A percentile compares a stretch with the other conserved stretches of the same genome.
Evolutionary conservation across 2,797 vertebrate genomes (phyloP).

Genomic region (Podarcis lilfordi): DNA sequence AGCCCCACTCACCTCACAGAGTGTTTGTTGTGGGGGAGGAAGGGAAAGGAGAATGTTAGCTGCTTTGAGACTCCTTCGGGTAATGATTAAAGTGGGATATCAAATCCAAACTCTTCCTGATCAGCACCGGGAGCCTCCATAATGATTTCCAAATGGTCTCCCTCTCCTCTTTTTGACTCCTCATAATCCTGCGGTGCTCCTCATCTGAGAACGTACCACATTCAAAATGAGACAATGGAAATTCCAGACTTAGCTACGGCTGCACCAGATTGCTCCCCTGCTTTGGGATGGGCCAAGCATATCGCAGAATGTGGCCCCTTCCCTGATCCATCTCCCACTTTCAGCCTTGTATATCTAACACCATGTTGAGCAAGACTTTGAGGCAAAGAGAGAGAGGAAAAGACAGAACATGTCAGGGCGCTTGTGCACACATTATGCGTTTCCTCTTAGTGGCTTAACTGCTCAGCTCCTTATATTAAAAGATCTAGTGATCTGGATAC

Average conservation of each 20-base stretch:
- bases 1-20: too few species aligned
- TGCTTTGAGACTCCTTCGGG: too few species aligned
- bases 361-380: not conserved
- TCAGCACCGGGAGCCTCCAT: not conserved
- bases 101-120: not conserved
- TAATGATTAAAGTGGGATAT: too few species aligned
- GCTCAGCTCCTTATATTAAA: not conserved
- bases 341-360: not conserved
- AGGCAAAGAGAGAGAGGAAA: not conserved
- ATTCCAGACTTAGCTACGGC: not conserved
- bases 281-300: not conserved
- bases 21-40: too few species aligned
- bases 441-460: not conserved
- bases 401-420: not conserved
- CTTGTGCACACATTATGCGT: conserved; percentile 15
- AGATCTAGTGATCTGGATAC: not conserved
- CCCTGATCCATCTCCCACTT: not conserved
- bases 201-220: not conserved
- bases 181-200: not conserved
- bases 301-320: not conserved
- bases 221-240: not conserved
- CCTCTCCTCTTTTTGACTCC: not conserved
- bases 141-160: not conserved
- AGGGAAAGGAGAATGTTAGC: too few species aligned
- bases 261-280: not conserved